Conservation (phyloP, 2,113 vertebrate species). For the Petaurus breviceps region DNA sequence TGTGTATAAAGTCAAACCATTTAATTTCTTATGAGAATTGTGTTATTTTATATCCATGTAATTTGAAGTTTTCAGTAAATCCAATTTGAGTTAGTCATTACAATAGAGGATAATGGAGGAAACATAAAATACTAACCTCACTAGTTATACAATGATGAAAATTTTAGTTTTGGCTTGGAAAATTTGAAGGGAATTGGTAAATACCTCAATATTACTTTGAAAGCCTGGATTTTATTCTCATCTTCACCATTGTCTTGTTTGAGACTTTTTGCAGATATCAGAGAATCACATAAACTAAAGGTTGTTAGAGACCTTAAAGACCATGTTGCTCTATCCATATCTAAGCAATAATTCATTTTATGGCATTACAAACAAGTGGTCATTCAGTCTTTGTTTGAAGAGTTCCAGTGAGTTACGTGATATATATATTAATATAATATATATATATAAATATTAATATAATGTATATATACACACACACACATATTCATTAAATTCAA, state of each 20-base stretch:
- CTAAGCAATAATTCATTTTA: background rate
- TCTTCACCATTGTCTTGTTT: constrained; percentile 66
- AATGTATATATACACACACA: no score
- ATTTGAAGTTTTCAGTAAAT: background rate
- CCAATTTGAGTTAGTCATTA: constrained; percentile 1
- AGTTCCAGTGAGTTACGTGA: background rate
- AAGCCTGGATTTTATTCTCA: constrained; percentile 66
- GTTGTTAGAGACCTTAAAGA: background rate
- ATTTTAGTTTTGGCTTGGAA: constrained; percentile 71
- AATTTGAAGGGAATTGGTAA: constrained; percentile 72
- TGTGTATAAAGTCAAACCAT: background rate
- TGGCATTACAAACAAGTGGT: background rate
- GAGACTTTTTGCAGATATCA: constrained; percentile 62
- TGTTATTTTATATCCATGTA: background rate
- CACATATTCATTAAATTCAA: background rate
- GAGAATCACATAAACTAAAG: background rate
- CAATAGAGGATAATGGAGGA: background rate
- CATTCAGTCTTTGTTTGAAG: background rate
- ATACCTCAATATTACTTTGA: constrained; percentile 46
- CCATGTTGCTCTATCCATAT: background rate
- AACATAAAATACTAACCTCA: constrained; percentile 3
- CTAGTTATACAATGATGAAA: constrained; percentile 63
- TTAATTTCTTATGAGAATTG: background rate
- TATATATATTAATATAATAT: background rate
- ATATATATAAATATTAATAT: no score